phyloP scores from a whole-genome alignment of 1,140 invertebrate genomes.

The Araneus ventricosus region DNA sequence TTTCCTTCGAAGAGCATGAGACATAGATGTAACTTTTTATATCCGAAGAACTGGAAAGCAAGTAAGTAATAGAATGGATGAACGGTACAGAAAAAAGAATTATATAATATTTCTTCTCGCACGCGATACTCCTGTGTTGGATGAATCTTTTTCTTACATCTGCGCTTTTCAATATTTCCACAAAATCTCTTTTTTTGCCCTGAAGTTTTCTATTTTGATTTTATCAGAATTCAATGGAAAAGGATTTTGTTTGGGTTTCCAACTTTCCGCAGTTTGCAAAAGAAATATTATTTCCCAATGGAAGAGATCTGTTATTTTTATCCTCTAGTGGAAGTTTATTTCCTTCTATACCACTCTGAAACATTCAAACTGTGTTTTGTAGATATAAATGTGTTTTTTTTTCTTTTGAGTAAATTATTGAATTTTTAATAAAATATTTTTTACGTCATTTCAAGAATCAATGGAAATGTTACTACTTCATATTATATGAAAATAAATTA shows the following conservation, averaged over 20 bases:
- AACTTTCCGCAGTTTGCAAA: conserved; percentile 22
- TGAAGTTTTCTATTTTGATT: conserved; percentile 68
- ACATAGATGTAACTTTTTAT: conserved; percentile 47
- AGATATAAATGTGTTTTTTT: too few relatives aligned
- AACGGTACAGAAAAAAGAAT: conserved; percentile 1
- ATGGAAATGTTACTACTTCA: too few relatives aligned
- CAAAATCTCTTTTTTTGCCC: conserved; percentile 28
- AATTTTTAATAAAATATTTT: too few relatives aligned
- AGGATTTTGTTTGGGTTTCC: conserved; percentile 36
- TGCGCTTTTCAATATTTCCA: conserved; percentile 67
- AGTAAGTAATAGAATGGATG: conserved; percentile 65
- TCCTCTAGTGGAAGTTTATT: background rate
- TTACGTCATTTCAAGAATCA: too few relatives aligned
- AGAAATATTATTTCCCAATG: conserved; percentile 27
- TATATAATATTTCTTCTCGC: conserved; percentile 30
- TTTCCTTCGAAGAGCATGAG: conserved; percentile 17
- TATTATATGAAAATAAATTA: too few relatives aligned
- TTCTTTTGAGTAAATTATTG: too few relatives aligned
- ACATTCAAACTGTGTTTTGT: too few relatives aligned
- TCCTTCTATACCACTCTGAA: background rate
- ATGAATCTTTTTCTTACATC: conserved; percentile 40
- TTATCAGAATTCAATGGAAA: conserved; percentile 72
- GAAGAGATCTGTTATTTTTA: background rate
- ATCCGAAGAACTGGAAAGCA: conserved; percentile 20
- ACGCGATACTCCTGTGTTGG: conserved; percentile 46